Evolutionary conservation across 2,888 invertebrate genomes (phyloP).

Genomic region (Zelleria hepariella): DNA sequence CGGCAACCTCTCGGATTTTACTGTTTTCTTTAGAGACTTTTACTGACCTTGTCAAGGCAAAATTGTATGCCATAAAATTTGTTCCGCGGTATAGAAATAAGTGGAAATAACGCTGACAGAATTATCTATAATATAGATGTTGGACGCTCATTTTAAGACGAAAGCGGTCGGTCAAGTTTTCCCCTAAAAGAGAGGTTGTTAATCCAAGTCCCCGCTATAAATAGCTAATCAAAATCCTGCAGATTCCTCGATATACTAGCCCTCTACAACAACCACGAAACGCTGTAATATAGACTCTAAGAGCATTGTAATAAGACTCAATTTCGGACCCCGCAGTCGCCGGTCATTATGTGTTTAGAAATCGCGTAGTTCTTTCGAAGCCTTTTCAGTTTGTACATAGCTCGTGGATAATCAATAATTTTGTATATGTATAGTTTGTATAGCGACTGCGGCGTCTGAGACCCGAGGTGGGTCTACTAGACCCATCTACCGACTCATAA

Average conservation of each 20-base stretch:
- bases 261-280: background rate
- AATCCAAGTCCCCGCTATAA: background rate
- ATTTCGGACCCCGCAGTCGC: constrained; percentile 33
- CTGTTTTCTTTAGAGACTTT: background rate
- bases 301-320: constrained; percentile 1
- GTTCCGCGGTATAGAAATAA: background rate
- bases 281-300: constrained; percentile 1
- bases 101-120: background rate
- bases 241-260: background rate
- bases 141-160: too few species aligned
- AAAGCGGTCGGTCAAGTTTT: background rate
- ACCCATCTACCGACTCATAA: background rate
- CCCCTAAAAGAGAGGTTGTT: background rate
- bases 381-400: constrained; percentile 2
- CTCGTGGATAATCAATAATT: background rate
- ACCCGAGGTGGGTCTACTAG: background rate
- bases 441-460: background rate
- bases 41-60: background rate
- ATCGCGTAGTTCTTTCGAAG: constrained; percentile 29
- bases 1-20: background rate
- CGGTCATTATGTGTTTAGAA: constrained; percentile 25
- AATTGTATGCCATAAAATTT: too few species aligned
- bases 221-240: background rate
- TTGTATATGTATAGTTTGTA: background rate
- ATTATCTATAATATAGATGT: background rate